Evolutionary conservation across 2,888 invertebrate species (phyloP), one percentile per base, ranked within the genome.

Genomic region (Brachyptera risi): DNA sequence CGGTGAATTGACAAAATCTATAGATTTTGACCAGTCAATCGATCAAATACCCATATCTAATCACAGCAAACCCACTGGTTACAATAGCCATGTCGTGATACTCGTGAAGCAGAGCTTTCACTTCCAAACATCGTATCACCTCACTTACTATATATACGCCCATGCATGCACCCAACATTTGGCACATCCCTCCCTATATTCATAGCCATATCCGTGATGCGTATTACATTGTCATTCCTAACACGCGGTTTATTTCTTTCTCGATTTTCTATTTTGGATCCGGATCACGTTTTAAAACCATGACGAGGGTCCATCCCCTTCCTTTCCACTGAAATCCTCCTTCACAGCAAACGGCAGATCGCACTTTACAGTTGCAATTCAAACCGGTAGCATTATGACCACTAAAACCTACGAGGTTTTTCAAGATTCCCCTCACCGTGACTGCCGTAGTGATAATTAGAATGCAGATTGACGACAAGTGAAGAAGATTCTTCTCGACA

Each of bases 281-380:
- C 63, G 35, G 56, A 61, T 59, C 63, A 58, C 63, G 60, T 63
- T 61, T 58, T 50, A 54, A 51, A 60, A 40, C 40, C 62, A 24
- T 62, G 59, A 50, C 44, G 59, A 54, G 56, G 40, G 56, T 23
- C 56, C 40, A 23, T 4, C 26, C 31, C 56, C 38, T 15, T n/a
- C 40, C 56, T 17, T 21, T 51, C 37, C 27, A 19, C 56, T 54
- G 40, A 21, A 31, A 40, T 4, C 47, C 24, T 13, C 47, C 23
- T 24, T 11, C 23, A 21, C 47, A 5, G 38, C 38, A 38, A 13
- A n/a, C n/a, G n/a, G n/a, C n/a, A n/a, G n/a, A n/a, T n/a, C n/a
- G n/a, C n/a, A n/a, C n/a, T n/a, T n/a, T n/a, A n/a, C n/a, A n/a
- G n/a, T n/a, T n/a, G n/a, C n/a, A n/a, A n/a, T n/a, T n/a, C n/a